A percentile compares a stretch with the other conserved stretches of the same genome.
Conservation (phyloP, 2,888 invertebrate species). For the Hipparchia sbordonii region DNA sequence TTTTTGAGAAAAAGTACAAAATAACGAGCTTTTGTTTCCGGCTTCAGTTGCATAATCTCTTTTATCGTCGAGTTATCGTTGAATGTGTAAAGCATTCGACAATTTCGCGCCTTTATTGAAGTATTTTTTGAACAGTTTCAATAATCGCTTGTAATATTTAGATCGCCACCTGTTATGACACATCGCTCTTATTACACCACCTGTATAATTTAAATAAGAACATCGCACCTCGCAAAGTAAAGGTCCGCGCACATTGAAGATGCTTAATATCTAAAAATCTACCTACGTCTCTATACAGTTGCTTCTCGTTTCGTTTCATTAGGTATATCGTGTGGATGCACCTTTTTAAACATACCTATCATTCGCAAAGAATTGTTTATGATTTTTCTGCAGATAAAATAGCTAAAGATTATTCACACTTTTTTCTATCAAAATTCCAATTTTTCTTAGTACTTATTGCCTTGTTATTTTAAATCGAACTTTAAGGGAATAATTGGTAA, state of each 20-base stretch:
- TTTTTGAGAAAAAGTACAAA: background rate
- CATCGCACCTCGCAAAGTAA: conserved; percentile 5
- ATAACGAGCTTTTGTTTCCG: conserved; percentile 4
- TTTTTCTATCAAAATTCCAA: conserved; percentile 32
- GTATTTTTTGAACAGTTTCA: conserved; percentile 24
- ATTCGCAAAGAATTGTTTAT: conserved; percentile 57
- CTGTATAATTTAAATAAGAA: conserved; percentile 42
- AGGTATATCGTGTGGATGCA: conserved; percentile 18
- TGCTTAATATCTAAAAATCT: no score
- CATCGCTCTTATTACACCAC: conserved; percentile 51
- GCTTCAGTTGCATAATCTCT: background rate
- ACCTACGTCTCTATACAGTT: no score
- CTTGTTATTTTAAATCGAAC: background rate
- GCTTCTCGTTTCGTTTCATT: background rate
- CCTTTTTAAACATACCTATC: conserved; percentile 41
- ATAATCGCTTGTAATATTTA: conserved; percentile 56
- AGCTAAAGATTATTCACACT: conserved; percentile 57
- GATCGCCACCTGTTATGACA: conserved; percentile 52
- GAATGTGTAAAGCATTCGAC: background rate
- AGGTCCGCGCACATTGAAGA: background rate
- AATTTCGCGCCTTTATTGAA: conserved; percentile 11
- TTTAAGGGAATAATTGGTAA: background rate
- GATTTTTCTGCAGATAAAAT: conserved; percentile 28
- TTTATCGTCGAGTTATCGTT: background rate
- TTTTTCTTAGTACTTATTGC: conserved; percentile 3